Conservation (phyloP, 2,888 invertebrate genomes). For the Cenopis cana region DNA sequence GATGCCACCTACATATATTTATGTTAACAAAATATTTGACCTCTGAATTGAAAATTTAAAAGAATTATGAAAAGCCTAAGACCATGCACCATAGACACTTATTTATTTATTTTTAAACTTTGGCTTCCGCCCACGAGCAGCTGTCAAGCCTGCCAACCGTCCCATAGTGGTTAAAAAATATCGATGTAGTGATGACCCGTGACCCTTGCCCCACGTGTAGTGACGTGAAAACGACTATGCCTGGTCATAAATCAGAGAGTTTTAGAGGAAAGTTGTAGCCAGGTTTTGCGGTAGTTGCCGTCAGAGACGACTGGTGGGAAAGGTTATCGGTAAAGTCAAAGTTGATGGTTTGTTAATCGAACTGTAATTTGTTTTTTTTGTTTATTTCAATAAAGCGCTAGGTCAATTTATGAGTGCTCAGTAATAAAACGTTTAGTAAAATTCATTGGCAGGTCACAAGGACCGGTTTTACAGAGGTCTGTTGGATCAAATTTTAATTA, state of each 20-base stretch:
- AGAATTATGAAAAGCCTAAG: slow-evolving; percentile 21
- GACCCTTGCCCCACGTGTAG: slow-evolving; percentile 51
- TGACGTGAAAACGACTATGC: slow-evolving; percentile 48
- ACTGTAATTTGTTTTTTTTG: slow-evolving; percentile 6
- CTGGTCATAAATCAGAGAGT: slow-evolving; percentile 37
- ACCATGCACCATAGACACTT: slow-evolving; percentile 5
- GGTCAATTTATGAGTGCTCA: no score
- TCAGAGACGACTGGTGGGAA: slow-evolving; percentile 3
- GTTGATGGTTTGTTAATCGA: slow-evolving; percentile 8
- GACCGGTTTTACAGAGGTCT: no score
- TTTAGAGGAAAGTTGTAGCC: slow-evolving; percentile 22
- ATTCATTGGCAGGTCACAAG: no score
- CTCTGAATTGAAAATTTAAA: slow-evolving; percentile 26
- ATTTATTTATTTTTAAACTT: slow-evolving; percentile 40
- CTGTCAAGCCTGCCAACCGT: slow-evolving; percentile 61
- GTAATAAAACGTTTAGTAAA: no score
- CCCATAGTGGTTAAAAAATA: slow-evolving; percentile 57
- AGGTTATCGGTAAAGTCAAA: slow-evolving; percentile 9
- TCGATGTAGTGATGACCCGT: slow-evolving; percentile 55
- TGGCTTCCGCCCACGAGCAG: slow-evolving; percentile 51
- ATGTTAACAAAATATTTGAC: slow-evolving; percentile 20
- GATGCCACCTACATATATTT: slow-evolving; percentile 6
- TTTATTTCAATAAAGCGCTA: neutral
- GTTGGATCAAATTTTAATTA: no score
- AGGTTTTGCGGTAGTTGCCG: neutral